Evolutionary conservation across 1,140 invertebrate species (phyloP), one percentile per base, ranked within the genome.

Genomic region (Armadillidium nasatum): DNA sequence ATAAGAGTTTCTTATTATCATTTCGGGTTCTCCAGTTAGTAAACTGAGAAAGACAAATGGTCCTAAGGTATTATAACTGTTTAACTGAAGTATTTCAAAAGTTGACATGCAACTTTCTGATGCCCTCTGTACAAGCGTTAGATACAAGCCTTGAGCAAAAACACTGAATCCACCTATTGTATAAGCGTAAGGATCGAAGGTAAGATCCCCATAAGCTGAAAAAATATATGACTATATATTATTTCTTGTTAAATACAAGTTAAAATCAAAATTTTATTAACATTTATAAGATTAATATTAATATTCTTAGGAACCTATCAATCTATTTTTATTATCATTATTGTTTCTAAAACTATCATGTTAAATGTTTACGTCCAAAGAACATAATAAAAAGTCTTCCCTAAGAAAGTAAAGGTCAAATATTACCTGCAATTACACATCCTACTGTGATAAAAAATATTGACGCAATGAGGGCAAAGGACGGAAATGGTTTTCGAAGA

Each of bases 361-460:
- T n/a, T n/a, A n/a, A n/a, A n/a, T n/a, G n/a, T n/a, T n/a, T n/a
- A n/a, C n/a, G n/a, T n/a, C n/a, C n/a, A n/a, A n/a, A n/a, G n/a
- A n/a, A n/a, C n/a, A n/a, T n/a, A n/a, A n/a, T n/a, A n/a, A n/a
- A n/a, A n/a, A n/a, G n/a, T n/a, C n/a, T n/a, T n/a, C n/a, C n/a
- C n/a, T n/a, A 13, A n/a, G 43, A 22, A n/a, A 71, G 22, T 71
- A 23, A 71, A 23, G 22, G 22, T 44, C 76, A 70, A 19, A 44
- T 78, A 81, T 82, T 82, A 87, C 87, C 85, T 80, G 87, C 87
- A 71, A 88, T 80, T 66, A 88, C 77, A 79, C 86, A 87, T 73
- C 87, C 87, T 33, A 66, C 66, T 23, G 79, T 80, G 21, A 80
- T 78, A 21, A 74, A 68, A 11, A 80, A 72, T 43, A 87, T 84